Conservation (phyloP, 2,888 invertebrate species). For the Ecliptopera silaceata region DNA sequence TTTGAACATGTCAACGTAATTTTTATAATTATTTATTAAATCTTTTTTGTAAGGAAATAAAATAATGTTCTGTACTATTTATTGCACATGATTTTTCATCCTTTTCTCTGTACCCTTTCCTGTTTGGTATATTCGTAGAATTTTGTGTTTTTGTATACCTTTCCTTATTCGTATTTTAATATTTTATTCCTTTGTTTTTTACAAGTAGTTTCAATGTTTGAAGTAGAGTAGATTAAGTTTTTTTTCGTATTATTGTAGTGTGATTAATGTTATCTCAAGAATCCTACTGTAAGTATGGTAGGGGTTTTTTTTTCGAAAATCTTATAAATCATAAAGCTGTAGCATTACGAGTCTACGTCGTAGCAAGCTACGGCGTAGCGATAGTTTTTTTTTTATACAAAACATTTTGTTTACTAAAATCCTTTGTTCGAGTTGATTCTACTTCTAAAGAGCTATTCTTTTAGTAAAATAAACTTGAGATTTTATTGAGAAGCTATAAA, state of each 20-base stretch:
- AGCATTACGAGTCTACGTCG: too few relatives aligned
- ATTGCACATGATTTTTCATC: constrained; percentile 56
- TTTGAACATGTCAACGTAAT: constrained; percentile 63
- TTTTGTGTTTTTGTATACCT: constrained; percentile 25
- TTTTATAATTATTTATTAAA: constrained; percentile 74
- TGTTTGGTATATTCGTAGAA: constrained; percentile 20
- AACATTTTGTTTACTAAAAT: too few relatives aligned
- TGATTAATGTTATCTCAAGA: background rate
- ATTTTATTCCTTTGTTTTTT: constrained; percentile 7
- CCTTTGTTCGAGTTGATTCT: too few relatives aligned
- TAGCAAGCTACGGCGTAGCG: too few relatives aligned
- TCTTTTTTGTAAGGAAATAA: constrained; percentile 77
- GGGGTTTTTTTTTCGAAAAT: too few relatives aligned
- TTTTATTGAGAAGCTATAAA: too few relatives aligned
- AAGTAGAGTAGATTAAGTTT: background rate
- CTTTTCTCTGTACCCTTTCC: constrained; percentile 19
- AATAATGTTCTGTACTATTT: constrained; percentile 78
- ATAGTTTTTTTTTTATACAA: too few relatives aligned
- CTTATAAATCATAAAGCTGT: too few relatives aligned
- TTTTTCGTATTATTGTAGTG: background rate
- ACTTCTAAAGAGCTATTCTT: too few relatives aligned
- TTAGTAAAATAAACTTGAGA: too few relatives aligned
- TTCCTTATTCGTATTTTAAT: constrained; percentile 8
- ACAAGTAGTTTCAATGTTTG: constrained; percentile 3
- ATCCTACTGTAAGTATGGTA: too few relatives aligned